These are phyloP conservation scores for Herminia tarsipennalis DNA, from an alignment of 2,888 invertebrate genomes.

Conservation along the genomic window DNA sequence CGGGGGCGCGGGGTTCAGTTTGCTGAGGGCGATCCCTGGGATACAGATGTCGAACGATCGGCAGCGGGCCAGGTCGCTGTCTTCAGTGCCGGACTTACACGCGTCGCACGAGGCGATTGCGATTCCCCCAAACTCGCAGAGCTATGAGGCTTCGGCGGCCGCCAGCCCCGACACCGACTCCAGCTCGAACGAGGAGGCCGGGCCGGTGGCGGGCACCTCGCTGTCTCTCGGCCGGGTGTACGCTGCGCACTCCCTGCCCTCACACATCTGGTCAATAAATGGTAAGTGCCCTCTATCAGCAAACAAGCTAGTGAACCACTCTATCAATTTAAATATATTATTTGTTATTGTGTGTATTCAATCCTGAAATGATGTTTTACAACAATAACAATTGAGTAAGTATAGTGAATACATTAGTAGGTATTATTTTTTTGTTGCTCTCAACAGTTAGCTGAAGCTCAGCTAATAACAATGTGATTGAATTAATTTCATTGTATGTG, in stretches of 20 bases:
- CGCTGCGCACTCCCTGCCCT: slow-evolving; percentile 95
- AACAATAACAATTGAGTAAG: too few relatives aligned
- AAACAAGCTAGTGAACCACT: not conserved
- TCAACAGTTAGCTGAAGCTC: too few relatives aligned
- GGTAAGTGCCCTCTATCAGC: slow-evolving; percentile 85
- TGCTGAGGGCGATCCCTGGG: slow-evolving; percentile 89
- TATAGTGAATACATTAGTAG: too few relatives aligned
- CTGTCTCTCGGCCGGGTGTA: slow-evolving; percentile 92
- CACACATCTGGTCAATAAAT: slow-evolving; percentile 96
- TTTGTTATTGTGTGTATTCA: too few relatives aligned
- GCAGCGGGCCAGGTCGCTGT: slow-evolving; percentile 93
- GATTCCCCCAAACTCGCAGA: slow-evolving; percentile 87
- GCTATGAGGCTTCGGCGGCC: slow-evolving; percentile 87
- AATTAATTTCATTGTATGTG: too few relatives aligned
- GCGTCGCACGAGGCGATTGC: slow-evolving; percentile 86
- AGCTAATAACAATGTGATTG: too few relatives aligned
- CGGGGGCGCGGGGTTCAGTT: slow-evolving; percentile 87
- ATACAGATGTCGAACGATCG: slow-evolving; percentile 91
- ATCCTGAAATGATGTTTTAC: too few relatives aligned
- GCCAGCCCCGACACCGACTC: slow-evolving; percentile 89
- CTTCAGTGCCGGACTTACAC: slow-evolving; percentile 92
- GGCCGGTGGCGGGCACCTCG: slow-evolving; percentile 68
- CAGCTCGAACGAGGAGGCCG: slow-evolving; percentile 89
- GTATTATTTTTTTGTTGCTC: too few relatives aligned
- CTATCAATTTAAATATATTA: too few relatives aligned